Evolutionary conservation across 2,888 invertebrate species (phyloP).

Genomic region (Thera obeliscata): DNA sequence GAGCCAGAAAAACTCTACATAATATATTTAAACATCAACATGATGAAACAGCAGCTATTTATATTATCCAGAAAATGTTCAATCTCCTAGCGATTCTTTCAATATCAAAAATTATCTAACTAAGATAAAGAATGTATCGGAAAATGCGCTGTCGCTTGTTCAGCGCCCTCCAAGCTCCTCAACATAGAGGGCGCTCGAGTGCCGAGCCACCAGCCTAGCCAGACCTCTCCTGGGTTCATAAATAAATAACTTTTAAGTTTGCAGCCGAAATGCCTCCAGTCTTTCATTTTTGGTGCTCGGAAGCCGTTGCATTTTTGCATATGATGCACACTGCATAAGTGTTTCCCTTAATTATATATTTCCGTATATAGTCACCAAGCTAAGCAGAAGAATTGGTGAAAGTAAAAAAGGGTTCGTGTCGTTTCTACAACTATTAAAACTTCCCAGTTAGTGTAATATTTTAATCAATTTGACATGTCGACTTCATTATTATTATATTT

Average conservation of each 20-base stretch:
- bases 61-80: neutral
- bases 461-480: too few relatives aligned
- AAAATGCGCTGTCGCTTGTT: slow-evolving; percentile 25
- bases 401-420: too few relatives aligned
- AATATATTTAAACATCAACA: too few relatives aligned
- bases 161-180: slow-evolving; percentile 24
- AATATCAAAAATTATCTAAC: slow-evolving; percentile 6
- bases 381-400: too few relatives aligned
- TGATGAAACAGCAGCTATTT: neutral
- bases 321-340: too few relatives aligned
- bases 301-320: too few relatives aligned
- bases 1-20: too few relatives aligned
- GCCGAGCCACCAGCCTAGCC: slow-evolving; percentile 15
- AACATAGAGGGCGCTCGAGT: slow-evolving; percentile 27
- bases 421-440: too few relatives aligned
- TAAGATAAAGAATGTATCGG: slow-evolving; percentile 34
- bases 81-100: slow-evolving; percentile 3
- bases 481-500: too few relatives aligned
- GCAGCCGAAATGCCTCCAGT: neutral
- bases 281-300: neutral
- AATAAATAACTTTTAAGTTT: slow-evolving; percentile 19
- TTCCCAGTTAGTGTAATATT: too few relatives aligned
- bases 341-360: too few relatives aligned
- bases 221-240: slow-evolving; percentile 9
- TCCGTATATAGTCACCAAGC: too few relatives aligned